Conservation (phyloP, 2,888 invertebrate species). For the Hydrotaea cyrtoneurina region DNA sequence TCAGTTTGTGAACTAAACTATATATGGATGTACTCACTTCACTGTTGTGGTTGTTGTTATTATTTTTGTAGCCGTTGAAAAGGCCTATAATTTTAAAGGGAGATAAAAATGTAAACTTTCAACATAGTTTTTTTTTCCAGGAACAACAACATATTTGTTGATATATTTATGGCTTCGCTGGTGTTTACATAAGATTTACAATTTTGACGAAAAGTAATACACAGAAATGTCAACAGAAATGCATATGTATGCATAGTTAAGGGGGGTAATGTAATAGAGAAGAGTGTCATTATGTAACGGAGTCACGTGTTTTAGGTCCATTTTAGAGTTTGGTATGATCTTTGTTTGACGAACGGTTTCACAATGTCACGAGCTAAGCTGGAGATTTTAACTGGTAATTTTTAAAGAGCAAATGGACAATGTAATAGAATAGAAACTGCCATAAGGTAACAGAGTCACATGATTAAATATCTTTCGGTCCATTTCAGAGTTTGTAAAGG, state of each 20-base stretch:
- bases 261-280: not conserved
- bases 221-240: not conserved
- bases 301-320: too few species aligned
- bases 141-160: slow-evolving; percentile 19
- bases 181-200: slow-evolving; percentile 11
- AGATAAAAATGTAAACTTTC: slow-evolving; percentile 25
- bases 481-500: too few species aligned
- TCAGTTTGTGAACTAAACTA: slow-evolving; percentile 27
- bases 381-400: too few species aligned
- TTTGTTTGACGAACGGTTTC: too few species aligned
- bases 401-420: too few species aligned
- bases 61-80: not conserved
- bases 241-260: not conserved
- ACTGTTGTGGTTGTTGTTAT: not conserved
- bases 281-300: not conserved
- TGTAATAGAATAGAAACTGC: too few species aligned
- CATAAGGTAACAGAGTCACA: too few species aligned
- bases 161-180: slow-evolving; percentile 15
- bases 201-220: not conserved
- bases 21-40: not conserved
- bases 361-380: too few species aligned
- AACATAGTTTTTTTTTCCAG: not conserved
- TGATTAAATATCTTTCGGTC: too few species aligned
- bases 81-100: slow-evolving; percentile 8
- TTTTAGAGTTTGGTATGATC: too few species aligned